Evolutionary conservation across 2,888 invertebrate genomes (phyloP), one percentile per base, ranked within the genome.

Genomic region (Odontothrips loti): DNA sequence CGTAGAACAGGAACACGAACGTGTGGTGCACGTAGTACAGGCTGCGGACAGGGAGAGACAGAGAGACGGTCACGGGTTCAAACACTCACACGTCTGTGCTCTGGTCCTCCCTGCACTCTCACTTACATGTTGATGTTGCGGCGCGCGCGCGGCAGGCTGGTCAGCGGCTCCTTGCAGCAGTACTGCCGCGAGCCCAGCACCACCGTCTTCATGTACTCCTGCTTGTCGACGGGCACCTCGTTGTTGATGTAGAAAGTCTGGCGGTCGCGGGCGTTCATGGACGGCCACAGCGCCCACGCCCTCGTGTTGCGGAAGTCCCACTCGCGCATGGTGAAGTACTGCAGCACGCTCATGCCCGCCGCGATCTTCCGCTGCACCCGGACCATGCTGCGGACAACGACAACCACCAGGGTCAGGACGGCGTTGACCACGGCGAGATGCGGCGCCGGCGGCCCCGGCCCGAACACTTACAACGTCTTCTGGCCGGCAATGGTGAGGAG

Each of bases 111-210:
- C 34, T 43, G 34, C 17, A 63, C n/a, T 68, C 51, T 48, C 58
- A 84, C 89, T 89, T 85, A 92, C 92, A 91, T 90, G 85, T 86
- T 90, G 0, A 92, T 87, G 27, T 92, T 87, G 82, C 88, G 90
- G 83, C 93, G 90, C 0, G 95, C 94, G 79, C 92, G 90, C 0
- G 95, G 94, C 34, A 96, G 85, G 0, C 93, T 93, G 15, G 92
- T 90, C 0, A 93, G 92, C 84, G 93, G 93, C 84, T 98, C 97
- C 83, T 96, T 95, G 82, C 96, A 89, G 85, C 95, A 93, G 86
- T 91, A 97, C 84, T 93, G 92, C 23, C 97, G 90, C n/a, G 94
- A 92, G 0, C 97, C 97, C 83, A 94, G 89, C 48, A 96, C 91
- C 85, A 95, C 95, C 86, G 88, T 90, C 84, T 90, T 88, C 83